These are phyloP conservation scores for Nemapogon koenigi DNA, from an alignment of 2,888 invertebrate genomes.

Conservation along the genomic window DNA sequence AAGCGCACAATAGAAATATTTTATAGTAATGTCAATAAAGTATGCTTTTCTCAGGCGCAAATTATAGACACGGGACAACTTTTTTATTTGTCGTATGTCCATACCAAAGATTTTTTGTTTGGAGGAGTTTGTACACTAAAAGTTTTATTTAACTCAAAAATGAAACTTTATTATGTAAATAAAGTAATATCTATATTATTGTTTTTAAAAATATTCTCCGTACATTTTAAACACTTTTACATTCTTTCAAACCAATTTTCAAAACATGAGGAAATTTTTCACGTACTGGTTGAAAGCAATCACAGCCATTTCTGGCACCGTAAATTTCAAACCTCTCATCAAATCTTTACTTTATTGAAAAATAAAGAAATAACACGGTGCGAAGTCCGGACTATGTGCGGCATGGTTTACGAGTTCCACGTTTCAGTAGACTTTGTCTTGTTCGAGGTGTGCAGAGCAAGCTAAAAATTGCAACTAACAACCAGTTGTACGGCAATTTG, in stretches of 20 bases:
- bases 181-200: background rate
- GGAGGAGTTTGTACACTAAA: background rate
- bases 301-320: background rate
- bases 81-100: too few species aligned
- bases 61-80: too few species aligned
- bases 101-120: too few species aligned
- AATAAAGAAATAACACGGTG: background rate
- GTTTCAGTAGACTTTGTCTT: background rate
- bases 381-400: background rate
- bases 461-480: too few species aligned
- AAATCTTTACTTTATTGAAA: background rate
- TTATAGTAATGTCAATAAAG: too few species aligned
- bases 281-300: background rate
- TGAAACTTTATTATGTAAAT: background rate
- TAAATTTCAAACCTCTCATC: background rate
- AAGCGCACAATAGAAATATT: too few species aligned
- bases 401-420: background rate
- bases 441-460: too few species aligned
- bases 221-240: background rate
- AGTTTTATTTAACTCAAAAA: background rate
- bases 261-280: background rate
- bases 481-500: too few species aligned
- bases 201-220: background rate
- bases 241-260: background rate
- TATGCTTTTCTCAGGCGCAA: too few species aligned